These are phyloP conservation scores for Apodemia duryi DNA, from an alignment of 2,888 invertebrate species.

Conservation along the genomic window DNA sequence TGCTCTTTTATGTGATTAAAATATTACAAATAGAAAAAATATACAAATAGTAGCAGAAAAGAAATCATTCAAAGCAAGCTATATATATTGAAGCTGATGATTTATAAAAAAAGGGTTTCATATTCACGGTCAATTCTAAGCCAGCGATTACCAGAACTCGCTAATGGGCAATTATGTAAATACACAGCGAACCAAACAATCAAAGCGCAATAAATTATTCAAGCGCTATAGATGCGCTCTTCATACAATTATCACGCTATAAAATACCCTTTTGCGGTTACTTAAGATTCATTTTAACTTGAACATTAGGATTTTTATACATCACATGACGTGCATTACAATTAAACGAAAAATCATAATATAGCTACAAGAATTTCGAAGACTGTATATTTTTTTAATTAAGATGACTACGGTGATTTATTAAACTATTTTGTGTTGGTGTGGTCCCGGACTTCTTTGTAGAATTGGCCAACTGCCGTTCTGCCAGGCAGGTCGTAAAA, in stretches of 20 bases:
- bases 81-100: neutral
- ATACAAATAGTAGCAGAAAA: too few species aligned
- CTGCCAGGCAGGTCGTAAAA: too few species aligned
- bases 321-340: neutral
- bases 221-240: constrained; percentile 45
- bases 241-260: constrained; percentile 19
- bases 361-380: neutral
- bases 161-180: constrained; percentile 72
- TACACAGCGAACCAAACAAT: constrained; percentile 58
- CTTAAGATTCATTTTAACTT: neutral
- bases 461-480: too few species aligned
- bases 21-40: too few species aligned
- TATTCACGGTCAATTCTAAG: constrained; percentile 41
- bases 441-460: too few species aligned
- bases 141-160: constrained; percentile 45
- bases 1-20: too few species aligned
- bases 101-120: neutral
- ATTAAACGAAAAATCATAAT: neutral
- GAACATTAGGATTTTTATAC: neutral
- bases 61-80: too few species aligned
- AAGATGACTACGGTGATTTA: too few species aligned
- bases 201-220: constrained; percentile 72
- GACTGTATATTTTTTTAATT: too few species aligned
- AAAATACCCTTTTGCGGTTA: neutral
- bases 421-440: too few species aligned